phyloP scores from a whole-genome alignment of 1,140 invertebrate species.

The Steinernema khuongi region DNA sequence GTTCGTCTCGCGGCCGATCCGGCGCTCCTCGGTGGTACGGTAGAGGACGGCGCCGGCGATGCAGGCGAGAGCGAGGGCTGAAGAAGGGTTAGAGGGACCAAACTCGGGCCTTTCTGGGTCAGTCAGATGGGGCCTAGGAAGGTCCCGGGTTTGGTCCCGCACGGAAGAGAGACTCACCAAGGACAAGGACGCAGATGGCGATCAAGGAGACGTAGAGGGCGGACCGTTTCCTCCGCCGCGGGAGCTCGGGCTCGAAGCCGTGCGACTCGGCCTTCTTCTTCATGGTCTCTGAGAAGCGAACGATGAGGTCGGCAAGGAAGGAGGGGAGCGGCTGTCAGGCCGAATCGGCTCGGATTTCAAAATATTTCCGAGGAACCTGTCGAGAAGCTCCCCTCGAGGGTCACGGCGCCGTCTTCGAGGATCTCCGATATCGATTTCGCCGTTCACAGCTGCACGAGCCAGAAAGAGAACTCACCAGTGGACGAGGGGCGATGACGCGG shows the following conservation, averaged over 20 bases:
- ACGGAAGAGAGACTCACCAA: neutral
- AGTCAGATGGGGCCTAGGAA: no score
- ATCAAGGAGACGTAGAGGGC: neutral
- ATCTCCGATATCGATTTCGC: neutral
- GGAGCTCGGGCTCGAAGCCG: neutral
- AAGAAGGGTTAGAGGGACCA: neutral
- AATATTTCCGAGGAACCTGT: neutral
- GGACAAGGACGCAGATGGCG: neutral
- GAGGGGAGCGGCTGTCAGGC: neutral
- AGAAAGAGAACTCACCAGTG: neutral
- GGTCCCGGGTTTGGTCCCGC: no score
- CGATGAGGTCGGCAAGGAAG: neutral
- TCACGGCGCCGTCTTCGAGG: neutral
- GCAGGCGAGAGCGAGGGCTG: neutral
- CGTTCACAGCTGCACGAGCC: neutral
- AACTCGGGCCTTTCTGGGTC: no score
- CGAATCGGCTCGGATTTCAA: neutral
- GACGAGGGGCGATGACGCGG: conserved; percentile 2
- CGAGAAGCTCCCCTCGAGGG: neutral
- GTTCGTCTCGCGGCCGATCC: neutral
- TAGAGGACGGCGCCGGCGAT: neutral
- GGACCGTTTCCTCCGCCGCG: neutral
- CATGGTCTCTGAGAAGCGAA: neutral
- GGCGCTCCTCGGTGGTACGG: neutral
- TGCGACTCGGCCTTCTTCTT: neutral